Conservation (phyloP, 2,888 invertebrate species). For the Heptascelio sp. region DNA sequence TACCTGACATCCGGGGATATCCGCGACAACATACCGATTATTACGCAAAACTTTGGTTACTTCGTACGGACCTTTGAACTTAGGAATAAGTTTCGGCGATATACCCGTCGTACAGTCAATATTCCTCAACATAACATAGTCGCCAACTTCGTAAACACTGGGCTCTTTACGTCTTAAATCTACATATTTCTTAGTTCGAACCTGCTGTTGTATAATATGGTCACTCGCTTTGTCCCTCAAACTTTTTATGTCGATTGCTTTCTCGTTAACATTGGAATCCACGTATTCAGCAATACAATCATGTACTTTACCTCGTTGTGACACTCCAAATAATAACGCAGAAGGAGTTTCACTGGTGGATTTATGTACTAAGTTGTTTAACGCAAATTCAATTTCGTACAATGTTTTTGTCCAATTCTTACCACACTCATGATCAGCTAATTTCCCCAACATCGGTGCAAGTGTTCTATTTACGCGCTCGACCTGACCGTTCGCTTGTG, state of each 20-base stretch:
- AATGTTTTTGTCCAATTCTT: slow-evolving; percentile 70
- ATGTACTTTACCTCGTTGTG: too few relatives aligned
- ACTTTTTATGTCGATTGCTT: not conserved
- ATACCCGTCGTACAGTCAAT: slow-evolving; percentile 42
- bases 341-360: slow-evolving; percentile 66
- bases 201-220: slow-evolving; percentile 69
- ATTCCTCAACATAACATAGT: slow-evolving; percentile 56
- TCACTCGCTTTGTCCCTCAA: slow-evolving; percentile 37
- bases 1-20: slow-evolving; percentile 61
- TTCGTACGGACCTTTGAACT: slow-evolving; percentile 70
- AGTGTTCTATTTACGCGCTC: slow-evolving; percentile 65
- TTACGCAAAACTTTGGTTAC: slow-evolving; percentile 64
- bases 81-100: slow-evolving; percentile 67
- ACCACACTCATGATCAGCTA: slow-evolving; percentile 41
- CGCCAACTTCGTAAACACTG: slow-evolving; percentile 33
- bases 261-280: too few relatives aligned
- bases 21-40: slow-evolving; percentile 69
- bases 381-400: slow-evolving; percentile 61
- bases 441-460: slow-evolving; percentile 63
- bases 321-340: too few relatives aligned
- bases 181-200: slow-evolving; percentile 55
- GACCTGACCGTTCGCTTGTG: slow-evolving; percentile 71
- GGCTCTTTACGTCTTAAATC: slow-evolving; percentile 15
- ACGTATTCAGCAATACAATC: too few relatives aligned
- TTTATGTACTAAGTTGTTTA: slow-evolving; percentile 72